phyloP scores from a whole-genome alignment of 1,140 invertebrate species.

The Caerostris extrusa region DNA sequence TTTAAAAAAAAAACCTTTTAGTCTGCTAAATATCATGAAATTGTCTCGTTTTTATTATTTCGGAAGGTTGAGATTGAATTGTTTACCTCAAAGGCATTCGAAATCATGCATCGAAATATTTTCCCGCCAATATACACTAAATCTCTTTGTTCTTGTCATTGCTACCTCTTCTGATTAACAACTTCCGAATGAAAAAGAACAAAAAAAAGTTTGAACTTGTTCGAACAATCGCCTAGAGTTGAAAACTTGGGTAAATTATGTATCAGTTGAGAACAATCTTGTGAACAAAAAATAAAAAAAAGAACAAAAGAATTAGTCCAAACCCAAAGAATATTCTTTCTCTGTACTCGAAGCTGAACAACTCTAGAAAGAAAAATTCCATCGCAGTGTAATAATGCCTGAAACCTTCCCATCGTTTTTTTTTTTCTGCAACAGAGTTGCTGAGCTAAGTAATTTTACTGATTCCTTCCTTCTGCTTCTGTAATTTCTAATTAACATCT shows the following conservation, averaged over 20 bases:
- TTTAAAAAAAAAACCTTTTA: too few species aligned
- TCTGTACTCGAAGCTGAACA: background rate
- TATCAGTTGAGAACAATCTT: background rate
- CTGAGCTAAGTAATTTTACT: slow-evolving; percentile 4
- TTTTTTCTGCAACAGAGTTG: background rate
- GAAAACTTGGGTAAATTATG: slow-evolving; percentile 18
- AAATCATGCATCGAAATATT: background rate
- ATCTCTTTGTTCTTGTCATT: background rate
- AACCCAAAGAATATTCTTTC: background rate
- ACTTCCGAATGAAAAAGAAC: background rate
- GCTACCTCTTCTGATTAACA: background rate
- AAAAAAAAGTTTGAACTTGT: background rate
- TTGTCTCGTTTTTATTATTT: too few species aligned
- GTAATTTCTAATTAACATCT: slow-evolving; percentile 44
- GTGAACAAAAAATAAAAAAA: background rate
- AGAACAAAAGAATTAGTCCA: background rate
- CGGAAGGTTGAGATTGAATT: too few species aligned
- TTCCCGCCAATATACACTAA: background rate
- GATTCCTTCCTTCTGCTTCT: background rate
- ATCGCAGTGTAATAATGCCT: background rate
- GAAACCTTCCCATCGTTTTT: too few species aligned
- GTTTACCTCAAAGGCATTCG: too few species aligned
- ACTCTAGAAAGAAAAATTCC: background rate
- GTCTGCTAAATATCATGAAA: too few species aligned
- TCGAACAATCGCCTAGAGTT: background rate